These are phyloP conservation scores for Dinothrombium tinctorium DNA, from an alignment of 1,140 invertebrate species.

Conservation along the genomic window DNA sequence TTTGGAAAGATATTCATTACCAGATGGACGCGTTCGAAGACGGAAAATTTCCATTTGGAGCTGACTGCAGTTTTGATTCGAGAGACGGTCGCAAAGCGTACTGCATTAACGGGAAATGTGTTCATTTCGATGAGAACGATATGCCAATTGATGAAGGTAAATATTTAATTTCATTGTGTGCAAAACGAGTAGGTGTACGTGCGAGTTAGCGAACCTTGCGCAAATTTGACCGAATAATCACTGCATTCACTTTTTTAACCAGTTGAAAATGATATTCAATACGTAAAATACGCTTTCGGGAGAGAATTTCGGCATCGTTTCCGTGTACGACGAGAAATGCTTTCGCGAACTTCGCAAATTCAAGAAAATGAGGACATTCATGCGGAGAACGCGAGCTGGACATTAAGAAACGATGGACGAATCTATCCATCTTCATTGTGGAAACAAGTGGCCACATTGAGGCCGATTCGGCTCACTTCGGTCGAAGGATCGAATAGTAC, in stretches of 20 bases:
- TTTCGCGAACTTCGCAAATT: too few species aligned
- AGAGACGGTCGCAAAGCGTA: constrained; percentile 10
- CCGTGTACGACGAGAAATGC: not conserved
- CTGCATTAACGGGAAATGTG: constrained; percentile 16
- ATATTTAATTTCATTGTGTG: not conserved
- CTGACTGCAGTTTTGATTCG: constrained; percentile 12
- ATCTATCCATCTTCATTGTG: too few species aligned
- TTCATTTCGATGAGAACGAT: constrained; percentile 7
- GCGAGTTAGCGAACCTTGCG: not conserved
- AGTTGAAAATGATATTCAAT: constrained; percentile 6
- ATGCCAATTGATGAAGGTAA: constrained; percentile 10
- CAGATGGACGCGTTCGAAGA: constrained; percentile 17
- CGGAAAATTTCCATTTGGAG: constrained; percentile 17
- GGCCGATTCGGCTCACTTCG: too few species aligned
- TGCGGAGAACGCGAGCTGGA: too few species aligned
- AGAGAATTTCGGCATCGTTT: not conserved
- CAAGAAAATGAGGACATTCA: too few species aligned
- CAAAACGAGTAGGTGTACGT: not conserved
- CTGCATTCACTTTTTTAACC: constrained; percentile 8
- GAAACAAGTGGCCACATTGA: too few species aligned
- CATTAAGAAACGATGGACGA: too few species aligned
- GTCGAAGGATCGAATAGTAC: too few species aligned
- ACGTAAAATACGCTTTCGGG: not conserved
- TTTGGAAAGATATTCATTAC: constrained; percentile 16
- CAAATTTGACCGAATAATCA: not conserved